Evolutionary conservation across 2,113 vertebrate species (phyloP).

Genomic region (Athene cunicularia): DNA sequence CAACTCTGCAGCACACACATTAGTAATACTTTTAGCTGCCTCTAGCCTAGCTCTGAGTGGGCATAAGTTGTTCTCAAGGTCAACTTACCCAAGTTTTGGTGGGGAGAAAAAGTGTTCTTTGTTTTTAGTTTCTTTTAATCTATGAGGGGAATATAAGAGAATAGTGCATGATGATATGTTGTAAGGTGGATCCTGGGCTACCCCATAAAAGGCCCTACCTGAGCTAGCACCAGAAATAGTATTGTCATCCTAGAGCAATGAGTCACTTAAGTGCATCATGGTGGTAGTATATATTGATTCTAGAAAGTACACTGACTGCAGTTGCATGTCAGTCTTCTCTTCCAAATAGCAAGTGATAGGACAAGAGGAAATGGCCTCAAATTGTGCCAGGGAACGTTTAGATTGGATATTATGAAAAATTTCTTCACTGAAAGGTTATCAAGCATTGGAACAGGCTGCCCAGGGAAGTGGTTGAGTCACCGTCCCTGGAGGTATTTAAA

Average conservation of each 20-base stretch:
- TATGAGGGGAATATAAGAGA: not conserved
- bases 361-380: accelerated
- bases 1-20: not conserved
- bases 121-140: not conserved
- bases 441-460: not conserved
- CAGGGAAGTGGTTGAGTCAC: not conserved
- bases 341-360: not conserved
- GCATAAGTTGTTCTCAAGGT: not conserved
- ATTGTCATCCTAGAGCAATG: not conserved
- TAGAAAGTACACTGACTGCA: not conserved
- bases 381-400: not conserved
- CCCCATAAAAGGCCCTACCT: not conserved
- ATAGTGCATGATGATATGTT: not conserved
- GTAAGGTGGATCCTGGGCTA: not conserved
- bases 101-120: not conserved
- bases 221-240: not conserved
- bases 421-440: not conserved
- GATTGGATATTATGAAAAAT: not conserved
- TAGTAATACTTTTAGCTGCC: not conserved
- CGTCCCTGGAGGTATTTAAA: not conserved
- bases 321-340: not conserved
- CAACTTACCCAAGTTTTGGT: not conserved
- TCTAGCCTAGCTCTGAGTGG: not conserved
- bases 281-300: not conserved
- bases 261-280: not conserved